phyloP scores from a whole-genome alignment of 2,113 vertebrate genomes.

The Benitochromis conjunctus region DNA sequence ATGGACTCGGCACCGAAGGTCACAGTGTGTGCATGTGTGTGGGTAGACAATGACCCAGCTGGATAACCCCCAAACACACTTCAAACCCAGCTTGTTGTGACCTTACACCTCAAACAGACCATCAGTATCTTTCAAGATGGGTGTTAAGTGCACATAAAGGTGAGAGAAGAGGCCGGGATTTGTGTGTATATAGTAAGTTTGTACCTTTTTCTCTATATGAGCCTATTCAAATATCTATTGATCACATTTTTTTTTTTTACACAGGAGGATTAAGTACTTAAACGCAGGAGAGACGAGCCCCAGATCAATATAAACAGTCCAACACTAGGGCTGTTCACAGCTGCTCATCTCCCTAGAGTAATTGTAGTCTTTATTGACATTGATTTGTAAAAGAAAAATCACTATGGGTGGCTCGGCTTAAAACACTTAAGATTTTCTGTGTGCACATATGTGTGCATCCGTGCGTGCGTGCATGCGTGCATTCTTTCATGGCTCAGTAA shows the following conservation, averaged over 20 bases:
- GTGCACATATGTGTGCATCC: neutral
- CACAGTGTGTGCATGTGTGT: constrained; percentile 20
- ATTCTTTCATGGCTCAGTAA: neutral
- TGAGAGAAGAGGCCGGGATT: constrained; percentile 15
- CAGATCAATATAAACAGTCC: constrained; percentile 35
- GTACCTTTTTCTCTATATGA: neutral
- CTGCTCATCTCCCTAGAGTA: constrained; percentile 17
- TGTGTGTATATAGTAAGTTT: neutral
- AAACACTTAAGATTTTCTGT: neutral
- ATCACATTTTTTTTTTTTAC: neutral
- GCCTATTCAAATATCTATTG: neutral
- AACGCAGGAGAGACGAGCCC: constrained; percentile 7
- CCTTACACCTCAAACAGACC: constrained; percentile 49
- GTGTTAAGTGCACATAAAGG: constrained; percentile 22
- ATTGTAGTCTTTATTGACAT: constrained; percentile 16
- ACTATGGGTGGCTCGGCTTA: constrained; percentile 21
- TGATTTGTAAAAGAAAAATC: constrained; percentile 33
- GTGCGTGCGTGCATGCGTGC: rapidly evolving
- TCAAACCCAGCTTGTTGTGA: constrained; percentile 55
- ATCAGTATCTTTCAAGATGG: constrained; percentile 49
- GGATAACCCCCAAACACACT: constrained; percentile 47
- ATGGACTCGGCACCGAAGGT: constrained; percentile 37
- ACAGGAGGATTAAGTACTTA: neutral
- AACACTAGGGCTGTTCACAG: neutral
- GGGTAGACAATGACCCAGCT: constrained; percentile 49